A percentile compares a stretch with the other conserved stretches of the same genome.
Conservation (phyloP, 2,888 invertebrate species). For the Acronicta leporina region DNA sequence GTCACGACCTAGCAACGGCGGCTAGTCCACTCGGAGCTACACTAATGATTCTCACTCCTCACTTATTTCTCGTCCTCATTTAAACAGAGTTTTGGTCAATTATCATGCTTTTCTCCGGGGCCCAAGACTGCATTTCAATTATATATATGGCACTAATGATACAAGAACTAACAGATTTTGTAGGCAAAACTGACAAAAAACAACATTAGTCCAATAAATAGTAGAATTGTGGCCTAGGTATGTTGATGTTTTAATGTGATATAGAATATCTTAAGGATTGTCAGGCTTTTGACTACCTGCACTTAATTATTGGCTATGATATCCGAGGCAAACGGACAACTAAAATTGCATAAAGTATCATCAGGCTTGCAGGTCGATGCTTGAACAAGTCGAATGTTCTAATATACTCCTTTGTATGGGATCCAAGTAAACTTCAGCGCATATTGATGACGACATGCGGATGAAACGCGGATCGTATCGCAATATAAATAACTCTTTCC, state of each 20-base stretch:
- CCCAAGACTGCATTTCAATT: too few relatives aligned
- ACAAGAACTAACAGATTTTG: too few relatives aligned
- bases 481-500: conserved; percentile 24
- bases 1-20: conserved; percentile 46
- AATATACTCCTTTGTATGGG: not conserved
- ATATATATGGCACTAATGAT: too few relatives aligned
- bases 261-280: too few relatives aligned
- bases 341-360: too few relatives aligned
- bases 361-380: not conserved
- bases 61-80: not conserved
- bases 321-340: not conserved
- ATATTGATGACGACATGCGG: conserved; percentile 2
- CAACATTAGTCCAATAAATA: too few relatives aligned
- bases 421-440: not conserved
- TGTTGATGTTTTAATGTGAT: too few relatives aligned
- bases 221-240: too few relatives aligned
- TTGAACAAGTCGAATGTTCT: not conserved
- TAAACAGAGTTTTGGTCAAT: not conserved
- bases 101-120: not conserved
- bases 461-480: conserved; percentile 13
- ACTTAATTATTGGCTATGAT: too few relatives aligned
- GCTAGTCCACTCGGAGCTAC: not conserved
- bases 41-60: conserved; percentile 22
- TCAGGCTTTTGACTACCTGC: too few relatives aligned
- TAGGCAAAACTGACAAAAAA: too few relatives aligned